Conservation (phyloP, 2,888 invertebrate species). For the Augiades crinisus region DNA sequence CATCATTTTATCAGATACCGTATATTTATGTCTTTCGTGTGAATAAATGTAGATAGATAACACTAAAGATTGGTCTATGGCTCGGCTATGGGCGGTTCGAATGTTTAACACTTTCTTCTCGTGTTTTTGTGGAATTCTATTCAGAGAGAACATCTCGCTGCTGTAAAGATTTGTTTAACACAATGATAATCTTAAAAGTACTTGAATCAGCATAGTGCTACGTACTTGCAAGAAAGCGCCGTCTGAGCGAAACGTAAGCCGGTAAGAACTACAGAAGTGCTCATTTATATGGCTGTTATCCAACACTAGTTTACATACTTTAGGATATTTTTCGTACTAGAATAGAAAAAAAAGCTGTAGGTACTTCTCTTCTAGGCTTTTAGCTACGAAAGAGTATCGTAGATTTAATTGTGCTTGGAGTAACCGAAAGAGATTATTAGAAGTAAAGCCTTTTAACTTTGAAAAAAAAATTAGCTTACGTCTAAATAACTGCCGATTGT, state of each 20-base stretch:
- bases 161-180: background rate
- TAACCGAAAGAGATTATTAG: no score
- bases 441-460: no score
- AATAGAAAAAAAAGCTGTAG: no score
- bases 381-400: no score
- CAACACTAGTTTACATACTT: background rate
- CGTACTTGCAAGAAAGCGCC: conserved; percentile 7
- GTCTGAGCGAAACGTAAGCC: conserved; percentile 10
- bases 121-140: background rate
- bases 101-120: conserved; percentile 16
- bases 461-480: no score
- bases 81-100: conserved; percentile 23
- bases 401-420: no score
- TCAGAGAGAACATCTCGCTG: background rate
- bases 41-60: conserved; percentile 43
- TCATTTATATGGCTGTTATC: background rate
- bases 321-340: no score
- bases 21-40: conserved; percentile 43
- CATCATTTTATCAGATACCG: conserved; percentile 45
- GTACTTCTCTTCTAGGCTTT: no score
- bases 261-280: conserved; percentile 6
- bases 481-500: no score
- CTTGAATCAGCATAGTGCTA: conserved; percentile 13
- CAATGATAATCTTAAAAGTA: conserved; percentile 5
- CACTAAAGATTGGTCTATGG: conserved; percentile 34